Conservation (phyloP, 2,888 invertebrate genomes). For the Trichopria drosophilae region DNA sequence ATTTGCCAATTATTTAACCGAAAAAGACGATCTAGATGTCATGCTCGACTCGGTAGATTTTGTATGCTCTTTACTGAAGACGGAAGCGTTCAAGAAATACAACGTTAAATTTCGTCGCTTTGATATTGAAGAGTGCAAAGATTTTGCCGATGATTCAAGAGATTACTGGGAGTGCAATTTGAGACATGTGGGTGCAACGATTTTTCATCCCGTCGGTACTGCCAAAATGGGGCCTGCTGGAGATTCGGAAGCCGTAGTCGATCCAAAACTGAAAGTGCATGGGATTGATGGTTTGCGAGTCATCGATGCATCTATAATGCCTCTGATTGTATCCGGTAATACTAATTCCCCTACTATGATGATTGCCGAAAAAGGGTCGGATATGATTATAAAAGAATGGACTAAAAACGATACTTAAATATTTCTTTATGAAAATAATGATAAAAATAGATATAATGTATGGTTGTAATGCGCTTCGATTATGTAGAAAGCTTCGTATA, state of each 20-base stretch:
- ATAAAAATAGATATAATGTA: too few species aligned
- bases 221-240: constrained; percentile 84
- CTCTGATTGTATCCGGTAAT: constrained; percentile 84
- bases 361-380: constrained; percentile 88
- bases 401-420: constrained; percentile 46
- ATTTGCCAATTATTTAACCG: constrained; percentile 84
- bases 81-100: constrained; percentile 78
- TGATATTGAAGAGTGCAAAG: constrained; percentile 77
- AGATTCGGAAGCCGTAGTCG: constrained; percentile 81
- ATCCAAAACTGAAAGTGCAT: constrained; percentile 75
- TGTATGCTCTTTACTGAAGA: constrained; percentile 54
- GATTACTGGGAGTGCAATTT: constrained; percentile 86
- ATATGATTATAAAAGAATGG: constrained; percentile 85
- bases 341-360: constrained; percentile 91
- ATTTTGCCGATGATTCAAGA: constrained; percentile 73
- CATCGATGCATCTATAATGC: constrained; percentile 88
- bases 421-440: too few species aligned
- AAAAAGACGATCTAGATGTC: constrained; percentile 72
- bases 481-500: too few species aligned
- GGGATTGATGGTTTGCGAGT: constrained; percentile 79
- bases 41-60: constrained; percentile 74
- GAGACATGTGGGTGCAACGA: constrained; percentile 84
- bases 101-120: constrained; percentile 75
- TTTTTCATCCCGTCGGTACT: constrained; percentile 87
- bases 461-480: too few species aligned